Evolutionary conservation across 1,140 invertebrate species (phyloP), one percentile per base, ranked within the genome.

Genomic region (Brachionus sp.): DNA sequence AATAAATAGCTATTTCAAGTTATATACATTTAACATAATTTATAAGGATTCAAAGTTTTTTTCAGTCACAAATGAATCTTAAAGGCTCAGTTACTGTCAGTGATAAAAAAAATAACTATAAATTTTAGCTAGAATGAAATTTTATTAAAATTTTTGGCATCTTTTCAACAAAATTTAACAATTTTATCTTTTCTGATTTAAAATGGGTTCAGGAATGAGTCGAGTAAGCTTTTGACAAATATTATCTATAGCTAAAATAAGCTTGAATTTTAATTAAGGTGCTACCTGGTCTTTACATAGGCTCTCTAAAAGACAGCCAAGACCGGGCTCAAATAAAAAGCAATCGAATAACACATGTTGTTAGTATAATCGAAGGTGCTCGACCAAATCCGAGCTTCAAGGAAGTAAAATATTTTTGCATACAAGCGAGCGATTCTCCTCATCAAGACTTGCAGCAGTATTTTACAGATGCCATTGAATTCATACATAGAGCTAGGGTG

Each of bases 371-470:
- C 90, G 95, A 97, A 89, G 93, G 94, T 84, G 95, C 95, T 12
- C 91, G 94, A 84, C 85, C 86, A 13, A 66, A 62, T 35, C 29
- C 33, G 2, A 39, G 35, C 37, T 80, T 46, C 23, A 90, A 96
- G 95, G 94, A 97, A 88, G 96, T 95, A 87, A 93, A 97, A 88
- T 97, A 98, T 89, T 90, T 97, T 16, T 97, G 95, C 88, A 95
- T 98, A 68, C 91, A 94, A 90, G 95, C 95, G 10, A 94, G 95
- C 9, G 96, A 98, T 88, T 94, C 93, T 10, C 94, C 95, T 0
- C 93, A 95, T 86, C 95, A 98, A 89, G 96, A 97, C 89, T 90
- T 98, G 9, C 92, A 93, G 12, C 95, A 96, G 89, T 96, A 94
- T 89, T 97, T 98, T 90, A 92, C 93, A 23, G 89, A 94, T 53